Conservation (phyloP, 2,888 invertebrate genomes). For the Amiota minor region DNA sequence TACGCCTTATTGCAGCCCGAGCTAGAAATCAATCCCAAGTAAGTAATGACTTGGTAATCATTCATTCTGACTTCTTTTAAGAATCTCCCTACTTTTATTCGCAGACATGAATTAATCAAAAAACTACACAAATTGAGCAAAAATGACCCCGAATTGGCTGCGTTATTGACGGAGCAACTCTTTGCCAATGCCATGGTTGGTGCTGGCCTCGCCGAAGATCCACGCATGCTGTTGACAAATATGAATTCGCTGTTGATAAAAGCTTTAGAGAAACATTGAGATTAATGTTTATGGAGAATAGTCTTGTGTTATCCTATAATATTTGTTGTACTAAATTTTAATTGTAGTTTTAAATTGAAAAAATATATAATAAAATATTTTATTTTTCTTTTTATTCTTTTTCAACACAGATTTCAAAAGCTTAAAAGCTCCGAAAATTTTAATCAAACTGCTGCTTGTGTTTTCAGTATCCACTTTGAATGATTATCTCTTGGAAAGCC, state of each 20-base stretch:
- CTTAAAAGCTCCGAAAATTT: no score
- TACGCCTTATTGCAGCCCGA: conserved; percentile 91
- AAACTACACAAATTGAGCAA: conserved; percentile 85
- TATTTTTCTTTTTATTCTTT: no score
- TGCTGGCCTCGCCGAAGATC: conserved; percentile 94
- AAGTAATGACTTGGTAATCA: conserved; percentile 56
- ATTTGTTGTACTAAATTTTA: background rate
- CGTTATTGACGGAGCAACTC: conserved; percentile 89
- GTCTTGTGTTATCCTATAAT: background rate
- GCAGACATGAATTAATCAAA: conserved; percentile 90
- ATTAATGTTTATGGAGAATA: background rate
- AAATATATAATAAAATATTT: background rate
- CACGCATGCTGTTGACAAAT: conserved; percentile 85
- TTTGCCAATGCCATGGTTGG: conserved; percentile 96
- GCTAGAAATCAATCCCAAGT: conserved; percentile 95
- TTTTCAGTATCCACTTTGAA: no score
- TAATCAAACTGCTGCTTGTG: no score
- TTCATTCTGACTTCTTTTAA: background rate
- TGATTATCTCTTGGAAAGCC: no score
- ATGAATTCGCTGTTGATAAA: conserved; percentile 90
- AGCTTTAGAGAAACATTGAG: conserved; percentile 84
- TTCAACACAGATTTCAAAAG: no score
- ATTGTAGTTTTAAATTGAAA: background rate
- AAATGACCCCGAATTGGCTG: conserved; percentile 86
- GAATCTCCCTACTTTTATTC: background rate